phyloP scores from a whole-genome alignment of 2,113 vertebrate genomes.

The Gulo gulo region DNA sequence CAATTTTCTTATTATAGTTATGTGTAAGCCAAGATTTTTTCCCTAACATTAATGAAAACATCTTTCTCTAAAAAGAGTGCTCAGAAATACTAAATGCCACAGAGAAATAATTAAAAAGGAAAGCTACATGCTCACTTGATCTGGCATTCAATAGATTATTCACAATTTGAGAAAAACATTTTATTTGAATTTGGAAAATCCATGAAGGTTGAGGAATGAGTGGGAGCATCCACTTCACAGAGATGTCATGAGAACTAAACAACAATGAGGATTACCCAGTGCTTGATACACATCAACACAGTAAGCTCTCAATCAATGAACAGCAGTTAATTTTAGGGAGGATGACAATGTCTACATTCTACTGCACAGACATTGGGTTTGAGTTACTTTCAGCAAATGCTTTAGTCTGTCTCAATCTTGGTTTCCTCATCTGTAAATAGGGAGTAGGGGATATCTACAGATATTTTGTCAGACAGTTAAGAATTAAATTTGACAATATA shows the following conservation, averaged over 20 bases:
- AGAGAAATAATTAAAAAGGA: background rate
- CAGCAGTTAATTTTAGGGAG: background rate
- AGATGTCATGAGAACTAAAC: background rate
- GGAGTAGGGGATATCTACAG: background rate
- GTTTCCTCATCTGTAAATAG: background rate
- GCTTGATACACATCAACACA: background rate
- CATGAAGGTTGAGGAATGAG: background rate
- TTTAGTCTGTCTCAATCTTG: background rate
- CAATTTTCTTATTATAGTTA: background rate
- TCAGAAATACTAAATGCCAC: background rate
- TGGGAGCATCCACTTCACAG: background rate
- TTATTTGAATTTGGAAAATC: background rate
- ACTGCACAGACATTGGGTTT: background rate
- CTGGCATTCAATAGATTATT: background rate
- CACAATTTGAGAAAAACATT: background rate
- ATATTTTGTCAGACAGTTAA: background rate
- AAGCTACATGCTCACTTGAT: background rate
- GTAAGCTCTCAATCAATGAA: background rate
- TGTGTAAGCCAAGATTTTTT: background rate
- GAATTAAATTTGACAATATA: background rate
- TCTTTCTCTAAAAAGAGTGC: background rate
- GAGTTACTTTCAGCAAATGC: background rate
- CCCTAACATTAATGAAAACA: background rate
- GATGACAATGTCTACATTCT: background rate
- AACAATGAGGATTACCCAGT: background rate